Base-by-base conservation (phyloP, 1,140 invertebrate genomes). In the Drosophila takahashii region DNA sequence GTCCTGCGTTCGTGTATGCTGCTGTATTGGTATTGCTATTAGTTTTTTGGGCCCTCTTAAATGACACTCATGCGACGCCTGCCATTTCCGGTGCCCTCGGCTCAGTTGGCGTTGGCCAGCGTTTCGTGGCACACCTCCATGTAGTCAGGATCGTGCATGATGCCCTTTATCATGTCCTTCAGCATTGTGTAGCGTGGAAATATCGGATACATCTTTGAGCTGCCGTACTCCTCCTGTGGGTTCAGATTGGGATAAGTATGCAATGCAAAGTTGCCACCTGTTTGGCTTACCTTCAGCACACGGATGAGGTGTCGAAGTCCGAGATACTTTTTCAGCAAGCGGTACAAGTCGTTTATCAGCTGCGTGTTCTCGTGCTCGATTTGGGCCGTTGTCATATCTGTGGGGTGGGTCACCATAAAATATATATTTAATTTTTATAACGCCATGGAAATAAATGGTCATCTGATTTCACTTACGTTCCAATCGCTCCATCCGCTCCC, bases 81-180 rank as follows among this genome's bases (percentile, higher is more conserved):
- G 84, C 84, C 84, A 89, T 89, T 89, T 90, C 84, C 84, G 73
- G 77, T 84, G 85, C 64, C 85, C 84, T 90, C 84, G 85, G 80
- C 85, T 89, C 84, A 89, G 85, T 89, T 89, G 85, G 85, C 86
- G 85, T 90, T 89, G 85, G 85, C 85, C 84, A 89, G 61, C 29
- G 84, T 91, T 92, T 98, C 97, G 92, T 98, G 97, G 93, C 97
- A 98, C 47, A 98, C 97, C 93, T 98, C 97, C 96, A 98, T 97
- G 93, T 98, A 98, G 92, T 97, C 96, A 6, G 97, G 97, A 93
- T 98, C 96, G 79, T 97, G 95, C 95, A 98, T 97, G 77, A 98
- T 97, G 89, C 97, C 96, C 93, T 98, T 98, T 90, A 98, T 98
- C 97, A 98, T 97, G 90, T 98, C 97, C 93, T 98, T 98, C 51